Percentiles rank a stretch among this genome's conserved stretches.
These are phyloP conservation scores for Acanthosepion pharaonis DNA, from an alignment of 2,888 invertebrate genomes.

Conservation along the genomic window DNA sequence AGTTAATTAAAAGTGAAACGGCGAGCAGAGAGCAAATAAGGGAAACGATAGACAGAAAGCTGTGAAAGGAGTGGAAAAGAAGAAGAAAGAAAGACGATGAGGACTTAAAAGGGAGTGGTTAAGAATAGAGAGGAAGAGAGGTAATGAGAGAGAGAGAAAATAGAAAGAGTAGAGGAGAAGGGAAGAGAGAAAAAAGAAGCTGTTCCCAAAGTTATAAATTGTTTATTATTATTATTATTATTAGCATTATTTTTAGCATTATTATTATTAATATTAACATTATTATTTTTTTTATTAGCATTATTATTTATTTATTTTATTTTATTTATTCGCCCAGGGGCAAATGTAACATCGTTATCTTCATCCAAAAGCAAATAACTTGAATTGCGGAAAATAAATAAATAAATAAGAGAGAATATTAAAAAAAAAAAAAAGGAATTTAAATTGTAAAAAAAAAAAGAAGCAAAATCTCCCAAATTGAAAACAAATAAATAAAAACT, in stretches of 20 bases:
- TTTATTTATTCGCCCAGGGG: not conserved
- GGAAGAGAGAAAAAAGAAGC: not conserved
- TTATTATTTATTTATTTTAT: not conserved
- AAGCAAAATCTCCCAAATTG: not conserved
- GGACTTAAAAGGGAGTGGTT: not conserved
- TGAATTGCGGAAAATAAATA: not conserved
- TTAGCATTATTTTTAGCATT: not conserved
- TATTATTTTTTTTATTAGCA: not conserved
- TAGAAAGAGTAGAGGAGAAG: not conserved
- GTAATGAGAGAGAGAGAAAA: not conserved
- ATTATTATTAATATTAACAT: not conserved
- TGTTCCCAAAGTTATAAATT: not conserved
- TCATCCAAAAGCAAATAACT: not conserved
- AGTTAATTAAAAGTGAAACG: not conserved
- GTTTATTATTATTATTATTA: not conserved
- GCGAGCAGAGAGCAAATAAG: not conserved
- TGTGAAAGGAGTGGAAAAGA: not conserved
- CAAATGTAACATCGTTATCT: not conserved
- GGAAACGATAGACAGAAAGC: not conserved
- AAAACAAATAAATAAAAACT: not conserved
- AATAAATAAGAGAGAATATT: not conserved
- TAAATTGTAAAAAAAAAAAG: not conserved
- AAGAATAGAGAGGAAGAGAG: not conserved
- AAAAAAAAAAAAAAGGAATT: not conserved
- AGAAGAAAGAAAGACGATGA: accelerated